Evolutionary conservation across 2,113 vertebrate genomes (phyloP).

Genomic region (Mesoclemmys tuberculata): DNA sequence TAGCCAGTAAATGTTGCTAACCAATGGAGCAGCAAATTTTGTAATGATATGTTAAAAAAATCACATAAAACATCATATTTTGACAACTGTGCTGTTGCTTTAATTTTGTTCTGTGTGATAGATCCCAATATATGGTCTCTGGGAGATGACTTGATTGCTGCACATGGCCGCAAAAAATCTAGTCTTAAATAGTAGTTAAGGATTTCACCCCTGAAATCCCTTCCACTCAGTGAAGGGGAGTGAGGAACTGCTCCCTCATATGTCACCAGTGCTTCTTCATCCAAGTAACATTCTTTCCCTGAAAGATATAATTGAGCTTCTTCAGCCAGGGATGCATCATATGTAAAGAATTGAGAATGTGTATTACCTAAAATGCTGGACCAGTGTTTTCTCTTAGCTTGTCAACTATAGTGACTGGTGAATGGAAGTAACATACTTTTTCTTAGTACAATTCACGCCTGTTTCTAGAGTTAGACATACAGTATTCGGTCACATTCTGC

Average conservation of each 20-base stretch:
- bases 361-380: background rate
- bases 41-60: background rate
- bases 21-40: background rate
- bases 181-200: background rate
- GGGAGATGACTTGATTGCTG: background rate
- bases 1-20: background rate
- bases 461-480: background rate
- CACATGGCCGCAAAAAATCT: background rate
- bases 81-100: background rate
- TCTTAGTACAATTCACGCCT: background rate
- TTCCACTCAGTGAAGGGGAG: background rate
- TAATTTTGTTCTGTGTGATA: background rate
- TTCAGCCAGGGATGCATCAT: background rate
- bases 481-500: background rate
- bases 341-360: background rate
- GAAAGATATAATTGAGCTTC: background rate
- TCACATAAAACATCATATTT: background rate
- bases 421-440: background rate
- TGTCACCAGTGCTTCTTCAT: background rate
- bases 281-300: background rate
- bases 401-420: background rate
- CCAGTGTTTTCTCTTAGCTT: background rate
- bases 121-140: background rate
- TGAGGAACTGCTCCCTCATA: background rate
- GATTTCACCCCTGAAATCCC: background rate